These are phyloP conservation scores for Epinotia brunnichana DNA, from an alignment of 2,888 invertebrate species.

Conservation along the genomic window DNA sequence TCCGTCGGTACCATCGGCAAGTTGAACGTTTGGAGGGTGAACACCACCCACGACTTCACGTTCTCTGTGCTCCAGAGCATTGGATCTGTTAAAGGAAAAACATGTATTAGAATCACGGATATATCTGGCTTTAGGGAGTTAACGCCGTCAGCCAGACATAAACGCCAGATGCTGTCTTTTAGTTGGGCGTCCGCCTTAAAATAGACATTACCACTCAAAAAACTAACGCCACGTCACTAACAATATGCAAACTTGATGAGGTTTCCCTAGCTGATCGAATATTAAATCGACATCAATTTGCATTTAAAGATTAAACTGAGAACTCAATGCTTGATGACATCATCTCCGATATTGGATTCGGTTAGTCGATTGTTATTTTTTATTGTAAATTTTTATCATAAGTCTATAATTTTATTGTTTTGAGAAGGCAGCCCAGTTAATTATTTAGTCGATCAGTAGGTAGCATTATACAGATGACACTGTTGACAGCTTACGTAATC, in stretches of 20 bases:
- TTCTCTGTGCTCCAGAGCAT: constrained; percentile 92
- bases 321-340: constrained; percentile 27
- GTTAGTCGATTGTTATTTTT: not conserved
- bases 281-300: constrained; percentile 10
- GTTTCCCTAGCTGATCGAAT: not conserved
- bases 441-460: constrained; percentile 58
- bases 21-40: constrained; percentile 92
- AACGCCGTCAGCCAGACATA: not conserved
- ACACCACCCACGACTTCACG: constrained; percentile 94
- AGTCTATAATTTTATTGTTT: constrained; percentile 33
- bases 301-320: not conserved
- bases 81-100: constrained; percentile 87
- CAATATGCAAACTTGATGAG: not conserved
- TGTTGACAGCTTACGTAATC: constrained; percentile 73
- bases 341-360: constrained; percentile 8
- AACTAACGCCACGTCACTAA: not conserved
- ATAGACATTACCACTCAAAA: not conserved
- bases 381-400: constrained; percentile 19
- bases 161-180: not conserved
- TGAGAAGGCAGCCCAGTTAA: constrained; percentile 16
- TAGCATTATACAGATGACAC: constrained; percentile 52
- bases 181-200: not conserved
- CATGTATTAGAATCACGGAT: not conserved
- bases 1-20: constrained; percentile 88
- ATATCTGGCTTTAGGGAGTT: not conserved